These are phyloP conservation scores for Ellobium chinense DNA, from an alignment of 2,888 invertebrate species.

Conservation along the genomic window DNA sequence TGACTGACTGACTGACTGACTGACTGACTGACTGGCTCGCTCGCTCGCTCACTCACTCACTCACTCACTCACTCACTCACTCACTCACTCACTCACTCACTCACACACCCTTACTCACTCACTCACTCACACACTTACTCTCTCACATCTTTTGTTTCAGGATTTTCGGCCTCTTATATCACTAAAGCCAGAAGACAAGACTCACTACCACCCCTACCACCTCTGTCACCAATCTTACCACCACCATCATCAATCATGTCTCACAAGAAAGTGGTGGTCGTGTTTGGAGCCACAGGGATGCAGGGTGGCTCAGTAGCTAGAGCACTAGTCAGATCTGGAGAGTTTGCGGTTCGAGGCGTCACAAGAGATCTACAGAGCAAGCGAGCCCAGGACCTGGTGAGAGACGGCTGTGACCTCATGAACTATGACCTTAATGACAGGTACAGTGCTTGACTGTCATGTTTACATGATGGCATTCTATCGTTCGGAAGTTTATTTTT, in stretches of 20 bases:
- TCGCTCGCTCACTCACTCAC: background rate
- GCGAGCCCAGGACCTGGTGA: conserved; percentile 54
- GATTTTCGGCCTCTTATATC: background rate
- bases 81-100: background rate
- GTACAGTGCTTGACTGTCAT: too few relatives aligned
- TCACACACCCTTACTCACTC: background rate
- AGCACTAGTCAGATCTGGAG: conserved; percentile 57
- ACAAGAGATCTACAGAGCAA: conserved; percentile 58
- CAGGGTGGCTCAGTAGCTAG: conserved; percentile 69
- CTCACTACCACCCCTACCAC: background rate
- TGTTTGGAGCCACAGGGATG: conserved; percentile 67
- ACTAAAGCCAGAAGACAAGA: too few relatives aligned
- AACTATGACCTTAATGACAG: conserved; percentile 59
- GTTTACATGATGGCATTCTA: too few relatives aligned
- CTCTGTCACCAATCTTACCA: background rate
- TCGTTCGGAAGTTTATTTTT: too few relatives aligned
- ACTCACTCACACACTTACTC: background rate
- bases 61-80: background rate
- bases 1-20: background rate
- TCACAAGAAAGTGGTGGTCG: conserved; percentile 57
- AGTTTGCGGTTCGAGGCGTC: conserved; percentile 63
- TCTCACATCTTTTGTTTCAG: background rate
- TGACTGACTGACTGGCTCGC: background rate
- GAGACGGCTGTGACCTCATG: conserved; percentile 55
- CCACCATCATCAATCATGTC: conserved; percentile 35